phyloP scores from a whole-genome alignment of 2,113 vertebrate species.

The Cyprinus carpio region DNA sequence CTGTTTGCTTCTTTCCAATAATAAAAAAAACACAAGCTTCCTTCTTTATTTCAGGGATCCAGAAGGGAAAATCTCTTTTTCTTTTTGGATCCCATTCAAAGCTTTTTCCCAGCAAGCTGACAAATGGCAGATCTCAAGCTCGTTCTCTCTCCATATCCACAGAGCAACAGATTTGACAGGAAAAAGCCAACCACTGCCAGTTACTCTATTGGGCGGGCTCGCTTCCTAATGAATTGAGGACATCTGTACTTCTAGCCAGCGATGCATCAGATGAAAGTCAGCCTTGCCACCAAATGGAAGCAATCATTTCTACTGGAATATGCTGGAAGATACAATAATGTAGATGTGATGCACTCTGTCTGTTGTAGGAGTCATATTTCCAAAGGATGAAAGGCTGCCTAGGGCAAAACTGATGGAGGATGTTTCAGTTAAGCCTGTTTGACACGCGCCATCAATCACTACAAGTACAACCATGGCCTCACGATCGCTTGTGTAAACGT shows the following conservation, averaged over 20 bases:
- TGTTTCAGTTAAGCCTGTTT: conserved; percentile 51
- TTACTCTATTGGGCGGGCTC: conserved; percentile 45
- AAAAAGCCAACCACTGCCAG: conserved; percentile 52
- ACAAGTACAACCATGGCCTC: conserved; percentile 1
- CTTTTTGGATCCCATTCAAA: conserved; percentile 42
- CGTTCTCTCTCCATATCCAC: conserved; percentile 36
- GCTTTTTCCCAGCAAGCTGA: conserved; percentile 40
- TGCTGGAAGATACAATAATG: conserved; percentile 49
- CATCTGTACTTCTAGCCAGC: conserved; percentile 50
- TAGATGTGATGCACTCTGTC: conserved; percentile 48
- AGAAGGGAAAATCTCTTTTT: conserved; percentile 19
- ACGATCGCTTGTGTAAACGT: neutral
- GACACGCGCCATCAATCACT: conserved; percentile 45
- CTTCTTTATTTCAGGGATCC: neutral
- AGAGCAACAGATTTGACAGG: conserved; percentile 47
- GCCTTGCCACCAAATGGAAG: conserved; percentile 40
- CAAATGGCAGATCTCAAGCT: conserved; percentile 45
- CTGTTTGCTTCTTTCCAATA: neutral
- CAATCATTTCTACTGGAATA: conserved; percentile 53
- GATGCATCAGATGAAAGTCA: conserved; percentile 54
- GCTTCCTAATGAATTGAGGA: conserved; percentile 54
- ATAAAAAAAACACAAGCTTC: conserved; percentile 13
- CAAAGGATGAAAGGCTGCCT: conserved; percentile 35
- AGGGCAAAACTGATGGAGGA: conserved; percentile 41
- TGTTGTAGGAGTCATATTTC: conserved; percentile 38